Conservation (phyloP, 2,113 vertebrate species). For the Corynorhinus townsendii region DNA sequence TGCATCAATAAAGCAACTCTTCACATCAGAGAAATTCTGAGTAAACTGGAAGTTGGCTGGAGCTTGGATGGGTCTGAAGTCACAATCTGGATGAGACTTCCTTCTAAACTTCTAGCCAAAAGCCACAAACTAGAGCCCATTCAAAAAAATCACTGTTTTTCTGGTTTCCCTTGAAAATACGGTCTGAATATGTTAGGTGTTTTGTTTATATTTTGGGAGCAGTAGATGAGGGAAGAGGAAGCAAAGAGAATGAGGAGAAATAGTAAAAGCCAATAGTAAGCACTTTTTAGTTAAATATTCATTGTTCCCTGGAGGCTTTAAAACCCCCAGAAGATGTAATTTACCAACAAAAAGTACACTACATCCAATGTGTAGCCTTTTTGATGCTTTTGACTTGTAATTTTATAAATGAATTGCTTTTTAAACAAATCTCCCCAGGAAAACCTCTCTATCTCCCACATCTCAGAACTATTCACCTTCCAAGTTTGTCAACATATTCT, state of each 20-base stretch:
- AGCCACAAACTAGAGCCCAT: neutral
- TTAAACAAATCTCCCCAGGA: neutral
- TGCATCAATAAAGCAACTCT: neutral
- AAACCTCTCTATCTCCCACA: neutral
- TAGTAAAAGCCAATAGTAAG: neutral
- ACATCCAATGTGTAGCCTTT: neutral
- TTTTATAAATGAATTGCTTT: neutral
- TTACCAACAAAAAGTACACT: neutral
- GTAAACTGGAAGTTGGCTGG: neutral
- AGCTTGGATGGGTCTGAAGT: neutral
- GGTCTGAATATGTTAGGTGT: neutral
- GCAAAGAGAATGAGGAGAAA: neutral
- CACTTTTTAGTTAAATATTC: neutral
- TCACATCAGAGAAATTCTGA: neutral
- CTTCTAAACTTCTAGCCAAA: constrained; percentile 12
- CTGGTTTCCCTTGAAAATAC: constrained; percentile 6
- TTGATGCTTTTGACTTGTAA: neutral
- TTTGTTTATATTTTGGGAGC: neutral
- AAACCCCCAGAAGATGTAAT: neutral
- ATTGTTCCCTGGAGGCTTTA: neutral
- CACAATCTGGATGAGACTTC: neutral
- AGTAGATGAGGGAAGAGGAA: neutral
- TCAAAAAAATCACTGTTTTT: neutral
- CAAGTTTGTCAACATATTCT: neutral
- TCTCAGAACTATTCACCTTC: neutral